A percentile compares a stretch with the other conserved stretches of the same genome.
These are phyloP conservation scores for Nematopogon swammerdamellus DNA, from an alignment of 2,888 invertebrate species.

Conservation along the genomic window DNA sequence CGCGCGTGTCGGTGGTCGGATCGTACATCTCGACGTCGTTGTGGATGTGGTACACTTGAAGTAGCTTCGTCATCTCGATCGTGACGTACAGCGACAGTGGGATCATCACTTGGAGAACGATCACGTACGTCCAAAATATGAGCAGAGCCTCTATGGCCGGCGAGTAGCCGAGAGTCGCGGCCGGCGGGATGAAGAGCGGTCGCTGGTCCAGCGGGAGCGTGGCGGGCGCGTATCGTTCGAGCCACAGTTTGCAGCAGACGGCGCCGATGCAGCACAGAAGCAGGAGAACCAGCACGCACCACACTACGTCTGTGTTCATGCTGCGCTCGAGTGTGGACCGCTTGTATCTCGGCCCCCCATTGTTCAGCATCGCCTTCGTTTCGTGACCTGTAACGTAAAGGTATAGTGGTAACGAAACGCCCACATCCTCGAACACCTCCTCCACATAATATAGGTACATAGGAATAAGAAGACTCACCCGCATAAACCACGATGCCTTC, in stretches of 20 bases:
- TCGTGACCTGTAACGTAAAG: constrained; percentile 75
- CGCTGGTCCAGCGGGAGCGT: constrained; percentile 32
- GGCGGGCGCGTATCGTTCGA: constrained; percentile 49
- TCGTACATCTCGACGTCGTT: constrained; percentile 88
- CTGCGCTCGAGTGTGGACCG: constrained; percentile 86
- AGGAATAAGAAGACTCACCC: constrained; percentile 34
- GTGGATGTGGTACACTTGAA: constrained; percentile 94
- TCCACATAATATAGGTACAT: background rate
- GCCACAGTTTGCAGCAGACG: constrained; percentile 86
- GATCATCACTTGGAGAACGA: constrained; percentile 95
- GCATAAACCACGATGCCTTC: constrained; percentile 97
- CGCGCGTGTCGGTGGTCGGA: constrained; percentile 72
- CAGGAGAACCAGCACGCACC: constrained; percentile 91
- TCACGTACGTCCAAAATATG: constrained; percentile 94
- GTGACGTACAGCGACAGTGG: constrained; percentile 96
- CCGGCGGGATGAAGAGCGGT: constrained; percentile 66
- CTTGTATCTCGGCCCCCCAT: constrained; percentile 92
- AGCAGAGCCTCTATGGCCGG: constrained; percentile 74
- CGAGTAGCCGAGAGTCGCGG: constrained; percentile 34
- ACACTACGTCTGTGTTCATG: constrained; percentile 95
- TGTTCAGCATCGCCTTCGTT: constrained; percentile 97
- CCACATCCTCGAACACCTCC: no score
- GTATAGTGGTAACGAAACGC: no score
- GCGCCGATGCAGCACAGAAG: constrained; percentile 89
- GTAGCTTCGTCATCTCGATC: constrained; percentile 92